Base-by-base conservation (phyloP, 2,797 vertebrate species). In the Chaetophractus vellerosus region DNA sequence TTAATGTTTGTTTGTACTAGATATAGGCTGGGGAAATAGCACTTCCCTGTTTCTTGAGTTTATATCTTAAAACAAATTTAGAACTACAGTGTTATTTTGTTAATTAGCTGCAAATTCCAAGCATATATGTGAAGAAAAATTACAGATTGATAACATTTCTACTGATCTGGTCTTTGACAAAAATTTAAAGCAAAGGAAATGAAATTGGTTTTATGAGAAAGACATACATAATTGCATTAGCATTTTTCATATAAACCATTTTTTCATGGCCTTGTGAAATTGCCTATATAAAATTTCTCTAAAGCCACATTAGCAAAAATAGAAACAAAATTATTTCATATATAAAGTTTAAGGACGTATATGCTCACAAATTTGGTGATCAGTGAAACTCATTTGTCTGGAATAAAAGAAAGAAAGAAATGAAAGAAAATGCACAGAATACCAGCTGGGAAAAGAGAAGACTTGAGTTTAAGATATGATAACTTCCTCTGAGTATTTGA, bases 191-290 rank as follows among this genome's bases (percentile, higher is more conserved):
- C 83, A 88, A 86, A 94, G 57, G 97, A 97, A 92, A 66, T 69
- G 85, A 97, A 98, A 97, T 90, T 93, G 90, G 92, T 96, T 98
- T 98, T 95, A 91, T 91, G 97, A 89, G 57, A 92, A 96, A 59
- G 26, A 1, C 36, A 96, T 88, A 76, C 89, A 88, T 74, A 91
- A 92, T 88, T 91, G n/a, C 7, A 19, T 97, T 96, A 96, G 55
- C 83, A 91, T 80, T 96, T 69, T 96, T 84, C 68, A 91, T 78
- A 71, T 74, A 74, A 81, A 36, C 63, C 6, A 95, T 91, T 89
- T 75, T 82, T 52, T 59, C 81, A 91, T 86, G 69, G 76, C 24
- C 92, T 50, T 61, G 28, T 66, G 28, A 95, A 28, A 50, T 74
- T 74, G 24, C 76, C 90, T 11, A 3, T 66, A 75, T 66, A 94